These are phyloP conservation scores for Sweltsa coloradensis DNA, from an alignment of 1,140 invertebrate species.

Conservation along the genomic window DNA sequence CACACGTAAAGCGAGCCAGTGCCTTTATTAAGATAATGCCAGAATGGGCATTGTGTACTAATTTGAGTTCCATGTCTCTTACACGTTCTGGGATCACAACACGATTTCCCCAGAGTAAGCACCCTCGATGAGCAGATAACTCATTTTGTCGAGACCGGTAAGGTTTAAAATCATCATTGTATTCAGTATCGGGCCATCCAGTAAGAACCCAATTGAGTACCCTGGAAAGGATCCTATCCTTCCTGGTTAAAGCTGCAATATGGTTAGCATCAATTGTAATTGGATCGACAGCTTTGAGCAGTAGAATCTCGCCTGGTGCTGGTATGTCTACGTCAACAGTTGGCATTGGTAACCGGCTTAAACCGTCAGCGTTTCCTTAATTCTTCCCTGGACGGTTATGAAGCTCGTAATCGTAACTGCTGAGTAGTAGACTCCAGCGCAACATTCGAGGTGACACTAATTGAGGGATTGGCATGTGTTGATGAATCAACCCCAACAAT, in stretches of 20 bases:
- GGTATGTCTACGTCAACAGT: constrained; percentile 11
- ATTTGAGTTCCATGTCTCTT: constrained; percentile 17
- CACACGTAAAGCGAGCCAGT: constrained; percentile 36
- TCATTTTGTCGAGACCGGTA: not conserved
- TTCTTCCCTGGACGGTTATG: constrained; percentile 20
- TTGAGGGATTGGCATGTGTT: constrained; percentile 22
- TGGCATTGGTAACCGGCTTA: constrained; percentile 20
- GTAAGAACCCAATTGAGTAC: constrained; percentile 6
- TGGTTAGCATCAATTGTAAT: constrained; percentile 4
- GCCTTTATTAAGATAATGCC: constrained; percentile 40
- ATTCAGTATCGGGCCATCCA: constrained; percentile 4
- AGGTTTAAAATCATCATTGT: not conserved
- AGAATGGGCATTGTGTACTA: constrained; percentile 30
- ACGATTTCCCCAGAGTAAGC: constrained; percentile 9
- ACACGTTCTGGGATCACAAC: constrained; percentile 27
- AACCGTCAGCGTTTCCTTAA: constrained; percentile 21
- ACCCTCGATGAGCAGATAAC: constrained; percentile 6
- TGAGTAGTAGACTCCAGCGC: constrained; percentile 25
- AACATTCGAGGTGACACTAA: constrained; percentile 25
- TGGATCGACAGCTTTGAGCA: constrained; percentile 6
- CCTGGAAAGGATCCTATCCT: constrained; percentile 6
- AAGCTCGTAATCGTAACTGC: constrained; percentile 26
- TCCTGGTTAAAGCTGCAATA: not conserved
- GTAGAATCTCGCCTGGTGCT: constrained; percentile 4
- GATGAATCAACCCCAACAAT: constrained; percentile 29